Evolutionary conservation across 37 sponge, comb jelly and placozoan species (phyloP), one percentile per base, ranked within the genome.

Genomic region (Oopsacas minuta): DNA sequence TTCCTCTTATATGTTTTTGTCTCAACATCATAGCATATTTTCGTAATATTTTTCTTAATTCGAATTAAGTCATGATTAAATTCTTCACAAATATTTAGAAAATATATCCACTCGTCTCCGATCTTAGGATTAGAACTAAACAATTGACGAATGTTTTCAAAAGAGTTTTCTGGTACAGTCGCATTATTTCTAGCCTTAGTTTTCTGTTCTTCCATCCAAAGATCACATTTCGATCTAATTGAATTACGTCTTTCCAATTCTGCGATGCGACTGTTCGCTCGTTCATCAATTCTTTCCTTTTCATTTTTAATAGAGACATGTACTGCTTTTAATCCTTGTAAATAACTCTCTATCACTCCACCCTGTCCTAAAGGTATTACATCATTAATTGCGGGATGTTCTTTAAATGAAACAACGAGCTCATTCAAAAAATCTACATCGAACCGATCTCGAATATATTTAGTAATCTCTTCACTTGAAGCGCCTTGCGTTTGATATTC

Each of bases 81-180:
- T 5, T 61, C 75, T 61, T 61, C 75, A 61, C 75, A 61, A 12
- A 61, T 61, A n/a, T 61, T 61, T 32, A 61, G 17, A 61, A 61
- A 61, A 12, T 61, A 61, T 12, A 25, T 3, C 75, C 75, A 61
- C 30, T 61, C 75, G 30, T 5, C 1, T n/a, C 75, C 75, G 28
- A 61, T n/a, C 32, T 12, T 61, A 61, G 75, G 17, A 12, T n/a
- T 25, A 34, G 75, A 61, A 25, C 30, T 10, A 25, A 61, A n/a
- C 1, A 5, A 32, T 34, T 61, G 75, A n/a, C 75, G 75, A 61
- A 61, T n/a, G 28, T 61, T 61, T 61, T 61, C 75, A 61, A 25
- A 61, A 61, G 28, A 32, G 28, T 12, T 61, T n/a, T 61, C 75
- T 12, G 22, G 75, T 20, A 61, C 20, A 20, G 5, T 3, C 75